These are phyloP conservation scores for Argopecten irradians DNA, from an alignment of 1,140 invertebrate species.

Conservation along the genomic window DNA sequence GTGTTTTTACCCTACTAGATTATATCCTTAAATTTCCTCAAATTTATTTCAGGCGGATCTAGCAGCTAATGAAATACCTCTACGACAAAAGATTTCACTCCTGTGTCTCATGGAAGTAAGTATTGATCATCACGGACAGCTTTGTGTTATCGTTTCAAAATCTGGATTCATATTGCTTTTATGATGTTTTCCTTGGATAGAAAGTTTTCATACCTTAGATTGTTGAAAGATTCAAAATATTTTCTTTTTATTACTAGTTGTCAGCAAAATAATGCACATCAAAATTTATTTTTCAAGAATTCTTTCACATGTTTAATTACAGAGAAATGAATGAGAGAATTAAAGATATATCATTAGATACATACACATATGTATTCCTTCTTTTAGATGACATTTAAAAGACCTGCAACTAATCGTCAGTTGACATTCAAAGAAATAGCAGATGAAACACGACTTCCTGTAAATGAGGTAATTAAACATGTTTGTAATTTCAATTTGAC, in stretches of 20 bases:
- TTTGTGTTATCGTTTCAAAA: background rate
- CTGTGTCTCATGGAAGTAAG: slow-evolving; percentile 96
- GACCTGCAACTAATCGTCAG: slow-evolving; percentile 84
- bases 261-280: too few relatives aligned
- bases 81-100: slow-evolving; percentile 95
- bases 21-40: slow-evolving; percentile 26
- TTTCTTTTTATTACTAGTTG: too few relatives aligned
- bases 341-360: too few relatives aligned
- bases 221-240: too few relatives aligned
- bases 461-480: slow-evolving; percentile 77
- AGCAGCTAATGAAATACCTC: slow-evolving; percentile 87
- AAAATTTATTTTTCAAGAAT: too few relatives aligned
- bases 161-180: background rate
- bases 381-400: slow-evolving; percentile 83
- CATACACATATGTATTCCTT: slow-evolving; percentile 34
- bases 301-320: too few relatives aligned
- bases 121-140: background rate
- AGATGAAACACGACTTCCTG: slow-evolving; percentile 87
- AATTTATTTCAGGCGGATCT: slow-evolving; percentile 85
- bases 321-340: too few relatives aligned
- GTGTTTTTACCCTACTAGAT: too few relatives aligned
- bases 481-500: background rate
- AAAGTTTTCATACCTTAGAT: too few relatives aligned
- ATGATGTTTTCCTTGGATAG: too few relatives aligned
- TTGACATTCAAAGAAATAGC: slow-evolving; percentile 95